Evolutionary conservation across 2,113 vertebrate genomes (phyloP).

Genomic region (Ploceus nigricollis): DNA sequence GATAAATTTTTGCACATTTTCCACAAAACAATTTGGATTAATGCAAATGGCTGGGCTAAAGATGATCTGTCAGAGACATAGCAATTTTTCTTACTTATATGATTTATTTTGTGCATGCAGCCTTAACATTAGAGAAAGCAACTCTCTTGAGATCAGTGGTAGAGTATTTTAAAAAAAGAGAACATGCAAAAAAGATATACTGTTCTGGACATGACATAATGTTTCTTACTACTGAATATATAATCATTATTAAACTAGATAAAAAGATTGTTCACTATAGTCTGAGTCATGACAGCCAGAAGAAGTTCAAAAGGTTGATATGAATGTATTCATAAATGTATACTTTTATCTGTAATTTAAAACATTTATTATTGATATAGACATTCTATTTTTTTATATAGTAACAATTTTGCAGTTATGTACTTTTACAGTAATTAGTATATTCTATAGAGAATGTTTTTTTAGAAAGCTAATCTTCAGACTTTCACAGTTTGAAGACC

Average conservation of each 20-base stretch:
- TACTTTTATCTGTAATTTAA: not conserved
- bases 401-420: not conserved
- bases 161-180: not conserved
- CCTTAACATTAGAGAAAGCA: not conserved
- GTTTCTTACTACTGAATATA: not conserved
- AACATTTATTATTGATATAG: not conserved
- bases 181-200: not conserved
- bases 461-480: not conserved
- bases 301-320: not conserved
- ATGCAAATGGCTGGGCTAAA: not conserved
- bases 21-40: not conserved
- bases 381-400: not conserved
- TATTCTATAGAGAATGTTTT: not conserved
- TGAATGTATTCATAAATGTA: not conserved
- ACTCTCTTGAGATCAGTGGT: not conserved
- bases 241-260: not conserved
- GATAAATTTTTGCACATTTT: not conserved
- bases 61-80: not conserved
- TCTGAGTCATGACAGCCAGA: not conserved
- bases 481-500: not conserved
- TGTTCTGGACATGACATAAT: not conserved
- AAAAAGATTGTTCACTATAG: not conserved
- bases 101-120: not conserved
- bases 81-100: not conserved
- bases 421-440: not conserved